Percentiles rank a stretch among this genome's conserved stretches.
phyloP scores from a whole-genome alignment of 2,888 invertebrate genomes.

The Papilio elwesi region DNA sequence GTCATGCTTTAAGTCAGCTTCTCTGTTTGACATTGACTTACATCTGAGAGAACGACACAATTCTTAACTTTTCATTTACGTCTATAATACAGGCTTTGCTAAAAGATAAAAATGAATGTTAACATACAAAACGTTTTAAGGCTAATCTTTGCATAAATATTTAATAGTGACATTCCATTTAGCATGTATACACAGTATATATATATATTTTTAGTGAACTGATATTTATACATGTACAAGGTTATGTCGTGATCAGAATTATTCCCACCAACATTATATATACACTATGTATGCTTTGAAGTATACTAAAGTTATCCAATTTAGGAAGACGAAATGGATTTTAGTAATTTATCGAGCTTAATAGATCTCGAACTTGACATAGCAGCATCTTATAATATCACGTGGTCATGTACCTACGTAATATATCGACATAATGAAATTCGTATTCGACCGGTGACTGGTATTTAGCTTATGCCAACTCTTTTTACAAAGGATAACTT shows the following conservation, averaged over 20 bases:
- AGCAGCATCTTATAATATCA: not conserved
- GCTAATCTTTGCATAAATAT: constrained; percentile 7
- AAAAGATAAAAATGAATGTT: constrained; percentile 40
- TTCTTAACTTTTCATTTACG: constrained; percentile 28
- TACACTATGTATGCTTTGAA: not conserved
- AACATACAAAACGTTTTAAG: constrained; percentile 36
- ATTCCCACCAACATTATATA: not conserved
- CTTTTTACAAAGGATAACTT: not conserved
- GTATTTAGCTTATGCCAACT: not conserved
- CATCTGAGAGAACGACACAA: constrained; percentile 27
- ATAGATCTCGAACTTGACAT: constrained; percentile 13
- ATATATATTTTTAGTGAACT: not conserved
- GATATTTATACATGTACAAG: not conserved
- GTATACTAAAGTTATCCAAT: not conserved
- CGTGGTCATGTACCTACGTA: not conserved
- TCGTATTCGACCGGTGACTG: not conserved
- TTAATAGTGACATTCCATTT: not conserved
- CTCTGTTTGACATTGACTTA: constrained; percentile 40
- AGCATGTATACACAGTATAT: no score
- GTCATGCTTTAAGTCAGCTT: constrained; percentile 26
- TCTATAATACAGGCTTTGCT: constrained; percentile 13
- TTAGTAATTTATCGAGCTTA: not conserved
- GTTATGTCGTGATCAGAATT: no score
- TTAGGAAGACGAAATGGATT: not conserved
- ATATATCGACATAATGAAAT: not conserved